A percentile compares a stretch with the other conserved stretches of the same genome.
phyloP scores from a whole-genome alignment of 1,140 invertebrate genomes.

The Cotesia typhae region DNA sequence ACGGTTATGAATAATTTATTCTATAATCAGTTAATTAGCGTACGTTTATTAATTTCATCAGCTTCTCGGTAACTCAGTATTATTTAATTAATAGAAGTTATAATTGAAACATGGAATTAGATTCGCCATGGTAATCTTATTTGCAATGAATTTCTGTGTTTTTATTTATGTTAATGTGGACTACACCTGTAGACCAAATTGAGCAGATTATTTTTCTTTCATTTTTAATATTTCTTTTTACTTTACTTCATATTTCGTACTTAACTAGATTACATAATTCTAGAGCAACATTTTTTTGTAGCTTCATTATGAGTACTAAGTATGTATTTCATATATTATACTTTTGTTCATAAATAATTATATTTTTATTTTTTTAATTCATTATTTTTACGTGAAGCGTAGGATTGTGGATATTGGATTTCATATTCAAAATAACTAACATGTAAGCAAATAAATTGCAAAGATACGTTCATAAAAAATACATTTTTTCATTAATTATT shows the following conservation, averaged over 20 bases:
- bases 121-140: background rate
- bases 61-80: background rate
- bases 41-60: slow-evolving; percentile 25
- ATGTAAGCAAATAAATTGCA: too few relatives aligned
- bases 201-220: slow-evolving; percentile 11
- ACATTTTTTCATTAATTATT: too few relatives aligned
- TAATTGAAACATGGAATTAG: slow-evolving; percentile 6
- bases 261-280: background rate
- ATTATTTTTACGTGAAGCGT: too few relatives aligned
- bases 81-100: background rate
- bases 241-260: background rate
- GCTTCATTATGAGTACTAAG: background rate
- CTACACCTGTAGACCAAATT: slow-evolving; percentile 16
- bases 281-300: background rate
- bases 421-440: too few relatives aligned
- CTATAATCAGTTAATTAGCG: background rate
- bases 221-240: background rate
- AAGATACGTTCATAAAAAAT: too few relatives aligned
- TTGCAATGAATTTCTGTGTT: slow-evolving; percentile 12
- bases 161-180: background rate
- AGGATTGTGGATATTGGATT: too few relatives aligned
- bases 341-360: too few relatives aligned
- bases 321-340: too few relatives aligned
- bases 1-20: slow-evolving; percentile 14
- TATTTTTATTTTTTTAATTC: too few relatives aligned